These are phyloP conservation scores for Callinectes sapidus DNA, from an alignment of 2,888 invertebrate genomes.

Conservation along the genomic window DNA sequence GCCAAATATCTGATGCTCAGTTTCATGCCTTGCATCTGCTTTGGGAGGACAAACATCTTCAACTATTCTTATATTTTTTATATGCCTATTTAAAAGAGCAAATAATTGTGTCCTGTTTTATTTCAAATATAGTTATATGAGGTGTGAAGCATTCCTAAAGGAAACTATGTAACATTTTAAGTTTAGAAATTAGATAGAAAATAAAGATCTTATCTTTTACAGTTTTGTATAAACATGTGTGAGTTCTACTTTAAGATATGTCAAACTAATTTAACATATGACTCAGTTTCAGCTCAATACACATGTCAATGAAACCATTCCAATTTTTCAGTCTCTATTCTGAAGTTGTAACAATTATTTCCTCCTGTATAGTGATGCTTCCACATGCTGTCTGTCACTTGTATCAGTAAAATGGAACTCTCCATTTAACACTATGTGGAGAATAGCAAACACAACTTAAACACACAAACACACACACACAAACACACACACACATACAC, in stretches of 20 bases:
- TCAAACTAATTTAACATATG: neutral
- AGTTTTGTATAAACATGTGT: neutral
- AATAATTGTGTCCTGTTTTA: neutral
- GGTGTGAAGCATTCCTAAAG: neutral
- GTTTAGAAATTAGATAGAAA: neutral
- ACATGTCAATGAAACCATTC: neutral
- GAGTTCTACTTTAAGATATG: neutral
- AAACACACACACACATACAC: too few species aligned
- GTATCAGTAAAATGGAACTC: too few species aligned
- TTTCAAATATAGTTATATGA: neutral
- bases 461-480: too few species aligned
- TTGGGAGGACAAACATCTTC: neutral
- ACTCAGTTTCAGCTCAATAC: neutral
- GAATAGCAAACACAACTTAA: too few species aligned
- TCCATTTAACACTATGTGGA: neutral
- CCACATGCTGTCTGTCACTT: neutral
- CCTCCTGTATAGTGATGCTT: neutral
- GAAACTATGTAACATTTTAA: neutral
- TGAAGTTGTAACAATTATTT: neutral
- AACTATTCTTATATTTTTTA: neutral
- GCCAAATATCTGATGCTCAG: neutral
- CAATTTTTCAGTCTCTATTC: neutral
- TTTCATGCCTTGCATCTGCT: neutral
- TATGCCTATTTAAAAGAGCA: neutral
- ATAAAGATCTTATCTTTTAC: neutral